Evolutionary conservation across 2,113 vertebrate genomes (phyloP), one percentile per base, ranked within the genome.

Genomic region (Psittacula cyanocephala): DNA sequence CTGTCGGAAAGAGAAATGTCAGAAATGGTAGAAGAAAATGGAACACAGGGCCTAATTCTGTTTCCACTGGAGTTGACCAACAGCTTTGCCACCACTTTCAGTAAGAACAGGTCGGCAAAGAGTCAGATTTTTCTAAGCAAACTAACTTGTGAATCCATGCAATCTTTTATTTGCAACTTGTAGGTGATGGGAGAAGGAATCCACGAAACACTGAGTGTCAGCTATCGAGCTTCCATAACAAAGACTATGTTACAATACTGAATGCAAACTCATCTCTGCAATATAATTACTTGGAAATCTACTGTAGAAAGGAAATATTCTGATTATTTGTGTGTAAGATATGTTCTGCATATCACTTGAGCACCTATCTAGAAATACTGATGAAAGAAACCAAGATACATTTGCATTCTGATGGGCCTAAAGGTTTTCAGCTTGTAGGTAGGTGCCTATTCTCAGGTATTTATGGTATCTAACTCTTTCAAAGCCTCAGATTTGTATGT

Each of bases 341-440:
- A 79, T 4, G 24, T 64, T 91, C 57, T 50, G 81, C 46, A 44
- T 91, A 83, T 59, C 77, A 64, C 53, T 77, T 46, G 59, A 92
- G 47, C 35, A 90, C 43, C 52, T 91, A 74, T 63, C 85, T 10
- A 89, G 81, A 87, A 96, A 95, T 12, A 49, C 17, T 13, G 19
- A 64, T 57, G 84, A 91, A 96, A 94, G 57, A 80, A 90, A 89
- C 75, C 39, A 80, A 80, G 94, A 92, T 63, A 69, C 55, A 65
- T 90, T 93, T 55, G 33, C 60, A 71, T 85, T 88, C 52, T 86
- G 85, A 96, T 49, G 63, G 81, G 93, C 85, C 80, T 62, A 91
- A 96, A 94, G 37, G 74, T 91, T 96, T 96, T 70, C 79, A 92
- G 71, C 75, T 92, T 68, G 91, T 64, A 85, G 71, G 91, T 62